Base-by-base conservation (phyloP, 2,113 vertebrate species). In the Isurus oxyrinchus region DNA sequence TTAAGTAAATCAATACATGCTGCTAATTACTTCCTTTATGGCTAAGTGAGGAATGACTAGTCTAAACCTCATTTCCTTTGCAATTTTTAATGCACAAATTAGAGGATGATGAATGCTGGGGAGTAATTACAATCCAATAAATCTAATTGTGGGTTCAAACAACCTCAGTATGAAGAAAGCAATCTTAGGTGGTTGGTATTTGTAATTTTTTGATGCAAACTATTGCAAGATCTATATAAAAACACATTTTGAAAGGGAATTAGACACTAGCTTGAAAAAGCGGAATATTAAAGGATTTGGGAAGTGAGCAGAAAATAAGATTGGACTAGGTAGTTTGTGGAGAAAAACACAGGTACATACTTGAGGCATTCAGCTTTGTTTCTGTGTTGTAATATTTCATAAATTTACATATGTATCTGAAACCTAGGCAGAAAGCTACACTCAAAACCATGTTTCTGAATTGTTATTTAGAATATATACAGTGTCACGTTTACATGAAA, bases 1-100 rank as follows among this genome's bases (percentile, higher is more conserved):
- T 95, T 35, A 95, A 95, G 27, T 95, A 72, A 95, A 95, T 95
- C 44, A 94, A 66, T 94, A 63, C 21, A 8, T 94, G 5, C 59
- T 94, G 31, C 59, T 94, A 63, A 94, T 44, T 23, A 61, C 90
- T 94, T 94, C n/a, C 35, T 94, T 94, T 61, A 94, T 66, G 59
- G 90, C 59, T 61, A 63, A 94, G 35, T 63, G 35, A 63, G 35
- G 59, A 94, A 19, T 61, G 88, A 63, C 35, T 94, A 6, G 35
- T 63, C 59, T 94, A 63, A 63, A 63, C 6, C 59, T 66, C 13
- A 63, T 94, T 63, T 94, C 59, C n/a, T 61, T 93, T n/a, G 90
- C 35, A n/a, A 93, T 63, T 63, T 93, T 40, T 19, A n/a, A 35
- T 10, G n/a, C 2, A 66, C 35, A 8, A 63, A 94, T 94, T 94